These are phyloP conservation scores for Corvus cornix DNA, from an alignment of 2,113 vertebrate species.

Conservation along the genomic window DNA sequence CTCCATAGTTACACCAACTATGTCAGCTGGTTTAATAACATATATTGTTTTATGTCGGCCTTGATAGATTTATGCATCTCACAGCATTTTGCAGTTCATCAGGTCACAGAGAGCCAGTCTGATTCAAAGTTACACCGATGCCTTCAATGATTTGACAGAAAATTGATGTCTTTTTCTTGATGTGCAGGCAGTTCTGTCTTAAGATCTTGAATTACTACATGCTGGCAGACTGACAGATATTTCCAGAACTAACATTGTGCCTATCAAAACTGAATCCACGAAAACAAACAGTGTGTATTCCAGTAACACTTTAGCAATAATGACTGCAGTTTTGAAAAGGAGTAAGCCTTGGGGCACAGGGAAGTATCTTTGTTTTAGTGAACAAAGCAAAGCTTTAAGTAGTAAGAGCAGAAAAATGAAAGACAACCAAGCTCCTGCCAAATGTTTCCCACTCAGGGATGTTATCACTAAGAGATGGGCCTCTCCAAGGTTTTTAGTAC, in stretches of 20 bases:
- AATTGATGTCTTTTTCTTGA: not conserved
- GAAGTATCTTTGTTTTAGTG: not conserved
- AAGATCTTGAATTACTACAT: not conserved
- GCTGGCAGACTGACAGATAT: not conserved
- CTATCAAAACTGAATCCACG: not conserved
- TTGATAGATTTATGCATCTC: not conserved
- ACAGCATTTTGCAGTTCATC: not conserved
- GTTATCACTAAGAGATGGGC: not conserved
- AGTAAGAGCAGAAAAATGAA: not conserved
- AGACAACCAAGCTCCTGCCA: not conserved
- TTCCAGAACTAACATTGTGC: not conserved
- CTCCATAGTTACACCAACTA: not conserved
- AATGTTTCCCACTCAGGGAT: not conserved
- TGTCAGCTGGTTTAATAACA: not conserved
- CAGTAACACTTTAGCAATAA: not conserved
- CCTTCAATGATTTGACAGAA: not conserved
- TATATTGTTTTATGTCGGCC: not conserved
- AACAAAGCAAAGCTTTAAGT: conserved; percentile 26
- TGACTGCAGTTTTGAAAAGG: not conserved
- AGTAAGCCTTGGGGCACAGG: not conserved
- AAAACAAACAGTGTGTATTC: not conserved
- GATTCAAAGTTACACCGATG: not conserved
- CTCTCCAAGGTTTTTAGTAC: not conserved
- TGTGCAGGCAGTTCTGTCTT: not conserved
- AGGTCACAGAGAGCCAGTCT: not conserved